Conservation (phyloP, 2,888 invertebrate species). For the Odontocolon sp. region DNA sequence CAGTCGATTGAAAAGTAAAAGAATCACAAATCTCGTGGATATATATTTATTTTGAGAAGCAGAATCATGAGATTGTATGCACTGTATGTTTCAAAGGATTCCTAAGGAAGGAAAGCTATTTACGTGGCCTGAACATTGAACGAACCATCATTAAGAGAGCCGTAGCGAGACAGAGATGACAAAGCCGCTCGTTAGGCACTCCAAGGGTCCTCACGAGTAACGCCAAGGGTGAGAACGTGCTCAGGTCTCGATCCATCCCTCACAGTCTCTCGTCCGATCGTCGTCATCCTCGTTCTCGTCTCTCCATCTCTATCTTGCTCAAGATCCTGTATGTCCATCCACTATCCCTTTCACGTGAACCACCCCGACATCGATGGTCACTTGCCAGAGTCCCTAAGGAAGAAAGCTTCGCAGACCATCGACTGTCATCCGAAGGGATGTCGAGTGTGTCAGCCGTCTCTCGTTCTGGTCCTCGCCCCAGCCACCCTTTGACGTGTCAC, state of each 20-base stretch:
- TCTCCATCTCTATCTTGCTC: conserved; percentile 72
- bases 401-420: conserved; percentile 30
- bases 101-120: conserved; percentile 59
- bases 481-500: conserved; percentile 23
- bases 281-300: conserved; percentile 54
- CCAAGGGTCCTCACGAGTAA: conserved; percentile 79
- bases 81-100: conserved; percentile 33
- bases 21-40: conserved; percentile 37
- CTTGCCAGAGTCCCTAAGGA: conserved; percentile 60
- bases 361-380: conserved; percentile 71
- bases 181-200: conserved; percentile 81
- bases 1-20: conserved; percentile 45
- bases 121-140: conserved; percentile 67
- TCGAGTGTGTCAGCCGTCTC: conserved; percentile 23
- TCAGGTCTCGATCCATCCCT: conserved; percentile 72
- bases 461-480: conserved; percentile 1
- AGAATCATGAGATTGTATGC: conserved; percentile 7
- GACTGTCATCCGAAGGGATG: conserved; percentile 19
- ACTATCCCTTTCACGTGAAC: background rate
- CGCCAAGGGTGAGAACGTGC: conserved; percentile 81
- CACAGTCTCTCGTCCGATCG: conserved; percentile 62
- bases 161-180: conserved; percentile 73
- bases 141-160: conserved; percentile 76
- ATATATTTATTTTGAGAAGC: conserved; percentile 20
- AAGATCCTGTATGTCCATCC: conserved; percentile 58